Conservation (phyloP, 1,140 invertebrate genomes). For the Zaprionus africanus region DNA sequence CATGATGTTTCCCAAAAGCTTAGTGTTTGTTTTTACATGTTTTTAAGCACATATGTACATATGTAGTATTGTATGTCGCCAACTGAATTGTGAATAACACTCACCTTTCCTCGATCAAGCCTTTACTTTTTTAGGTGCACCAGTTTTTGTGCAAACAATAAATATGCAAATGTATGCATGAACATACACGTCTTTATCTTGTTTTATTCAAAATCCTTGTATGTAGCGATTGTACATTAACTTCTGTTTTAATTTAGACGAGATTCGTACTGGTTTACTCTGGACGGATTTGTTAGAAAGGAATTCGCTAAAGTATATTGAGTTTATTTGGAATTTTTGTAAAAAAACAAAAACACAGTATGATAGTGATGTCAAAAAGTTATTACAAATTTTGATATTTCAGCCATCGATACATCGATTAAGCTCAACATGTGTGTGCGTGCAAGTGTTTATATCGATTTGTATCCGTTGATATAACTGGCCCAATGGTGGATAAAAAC, state of each 20-base stretch:
- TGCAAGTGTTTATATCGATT: constrained; percentile 24
- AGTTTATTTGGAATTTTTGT: constrained; percentile 41
- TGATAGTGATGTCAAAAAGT: constrained; percentile 41
- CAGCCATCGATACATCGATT: constrained; percentile 45
- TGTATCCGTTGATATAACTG: constrained; percentile 6
- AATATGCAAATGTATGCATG: constrained; percentile 35
- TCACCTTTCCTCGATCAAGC: constrained; percentile 5
- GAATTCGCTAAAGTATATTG: constrained; percentile 28
- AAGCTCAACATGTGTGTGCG: background rate
- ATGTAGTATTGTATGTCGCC: background rate
- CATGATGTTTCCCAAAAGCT: constrained; percentile 3
- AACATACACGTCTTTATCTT: constrained; percentile 9
- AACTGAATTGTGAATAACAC: constrained; percentile 6
- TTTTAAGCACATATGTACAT: background rate
- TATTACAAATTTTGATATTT: constrained; percentile 38
- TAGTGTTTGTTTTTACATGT: background rate
- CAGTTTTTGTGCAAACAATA: constrained; percentile 40
- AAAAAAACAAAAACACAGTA: constrained; percentile 43
- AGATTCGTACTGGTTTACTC: constrained; percentile 18
- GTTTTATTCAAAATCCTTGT: background rate
- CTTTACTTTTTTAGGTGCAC: constrained; percentile 15
- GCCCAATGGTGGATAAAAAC: background rate
- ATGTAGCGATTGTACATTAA: background rate
- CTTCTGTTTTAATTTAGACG: constrained; percentile 17
- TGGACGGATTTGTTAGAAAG: constrained; percentile 37